Conservation (phyloP, 1,140 invertebrate species). For the Orchestia grillus region DNA sequence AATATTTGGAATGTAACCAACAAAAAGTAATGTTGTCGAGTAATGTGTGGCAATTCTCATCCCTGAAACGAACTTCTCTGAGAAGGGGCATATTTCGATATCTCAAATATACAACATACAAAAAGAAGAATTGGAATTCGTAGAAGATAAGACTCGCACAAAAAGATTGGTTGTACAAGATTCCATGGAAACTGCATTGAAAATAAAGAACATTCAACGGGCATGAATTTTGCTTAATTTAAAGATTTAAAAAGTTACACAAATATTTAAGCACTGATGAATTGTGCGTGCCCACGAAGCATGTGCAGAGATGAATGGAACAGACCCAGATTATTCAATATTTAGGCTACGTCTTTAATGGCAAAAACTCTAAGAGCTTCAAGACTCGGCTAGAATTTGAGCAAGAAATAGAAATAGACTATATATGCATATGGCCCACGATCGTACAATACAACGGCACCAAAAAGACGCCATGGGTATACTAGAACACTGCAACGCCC, state of each 20-base stretch:
- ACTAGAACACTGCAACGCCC: not conserved
- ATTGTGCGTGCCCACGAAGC: not conserved
- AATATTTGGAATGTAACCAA: too few relatives aligned
- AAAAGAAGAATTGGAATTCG: too few relatives aligned
- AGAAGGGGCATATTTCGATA: not conserved
- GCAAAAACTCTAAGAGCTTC: conserved; percentile 34
- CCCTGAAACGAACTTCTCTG: not conserved
- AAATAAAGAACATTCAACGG: not conserved
- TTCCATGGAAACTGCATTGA: not conserved
- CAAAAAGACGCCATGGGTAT: not conserved
- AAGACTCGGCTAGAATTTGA: conserved; percentile 45
- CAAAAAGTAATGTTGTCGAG: too few relatives aligned
- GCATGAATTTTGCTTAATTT: too few relatives aligned
- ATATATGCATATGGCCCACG: conserved; percentile 42
- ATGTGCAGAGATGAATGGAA: not conserved
- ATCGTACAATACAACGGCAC: conserved; percentile 12
- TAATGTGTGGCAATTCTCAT: not conserved
- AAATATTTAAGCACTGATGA: not conserved
- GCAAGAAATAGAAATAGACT: conserved; percentile 42
- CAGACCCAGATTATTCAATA: not conserved
- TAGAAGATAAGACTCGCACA: not conserved
- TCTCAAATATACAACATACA: not conserved
- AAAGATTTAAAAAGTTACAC: not conserved
- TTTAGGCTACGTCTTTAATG: not conserved
- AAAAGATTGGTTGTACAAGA: not conserved